Base-by-base conservation (phyloP, 2,888 invertebrate genomes). In the Lordiphosa fenestrarum region DNA sequence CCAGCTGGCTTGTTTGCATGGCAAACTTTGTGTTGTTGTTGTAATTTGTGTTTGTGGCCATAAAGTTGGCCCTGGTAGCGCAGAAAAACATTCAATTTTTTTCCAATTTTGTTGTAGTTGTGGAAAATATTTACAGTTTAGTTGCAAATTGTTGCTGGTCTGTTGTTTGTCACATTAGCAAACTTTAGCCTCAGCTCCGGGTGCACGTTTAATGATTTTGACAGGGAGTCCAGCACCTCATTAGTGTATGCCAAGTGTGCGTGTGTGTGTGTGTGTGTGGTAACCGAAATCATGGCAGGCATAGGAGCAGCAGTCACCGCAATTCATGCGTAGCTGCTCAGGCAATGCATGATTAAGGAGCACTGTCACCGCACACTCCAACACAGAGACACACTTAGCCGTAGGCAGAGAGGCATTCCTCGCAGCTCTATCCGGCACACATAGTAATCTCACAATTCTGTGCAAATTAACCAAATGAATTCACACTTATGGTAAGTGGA, bases 401-500 rank as follows among this genome's bases (percentile, higher is more conserved):
- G 52, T 6, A 35, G 36, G 19, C n/a, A 5, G n/a, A 35, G 10
- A 7, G n/a, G n/a, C n/a, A n/a, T n/a, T n/a, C 6, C 10, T 25
- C n/a, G 39, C 46, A 44, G 30, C 23, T 6, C 5, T 33, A 5
- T 1, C 23, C 33, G 38, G 23, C 36, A 41, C 48, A 46, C 47
- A 53, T 53, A 60, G 71, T 60, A 66, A 60, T 66, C 66, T 55
- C 46, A 59, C 62, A 70, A 65, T 72, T 56, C 65, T 44, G 57
- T 52, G 62, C 62, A 76, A 80, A 82, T 81, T 83, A 83, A 74
- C 76, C 76, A 82, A 80, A 82, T 81, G 80, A 81, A 81, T 82
- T 73, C 66, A 70, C 76, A 74, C 76, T 71, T 70, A 65, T 65
- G 57, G 60, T 62, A 61, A 80, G 60, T 64, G 60, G 54, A 53